phyloP scores from a whole-genome alignment of 1,140 invertebrate species.

The Magallana ariakensis region DNA sequence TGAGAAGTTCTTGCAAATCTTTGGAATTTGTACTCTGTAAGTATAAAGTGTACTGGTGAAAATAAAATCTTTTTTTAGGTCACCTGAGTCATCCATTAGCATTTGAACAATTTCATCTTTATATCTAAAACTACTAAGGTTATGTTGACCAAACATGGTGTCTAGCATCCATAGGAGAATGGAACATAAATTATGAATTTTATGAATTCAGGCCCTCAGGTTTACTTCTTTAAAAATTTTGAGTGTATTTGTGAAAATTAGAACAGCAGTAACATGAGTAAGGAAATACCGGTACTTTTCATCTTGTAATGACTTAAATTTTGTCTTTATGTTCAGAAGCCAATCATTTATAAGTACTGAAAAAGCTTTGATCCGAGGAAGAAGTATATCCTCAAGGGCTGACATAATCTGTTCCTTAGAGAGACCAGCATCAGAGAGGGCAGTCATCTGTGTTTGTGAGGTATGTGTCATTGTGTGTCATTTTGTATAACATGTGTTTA shows the following conservation, averaged over 20 bases:
- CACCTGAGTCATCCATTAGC: background rate
- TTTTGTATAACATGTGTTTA: no score
- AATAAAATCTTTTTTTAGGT: background rate
- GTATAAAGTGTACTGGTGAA: background rate
- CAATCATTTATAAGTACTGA: slow-evolving; percentile 3
- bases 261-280: background rate
- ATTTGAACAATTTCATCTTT: no score
- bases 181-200: no score
- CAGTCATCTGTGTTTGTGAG: background rate
- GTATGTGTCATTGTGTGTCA: no score
- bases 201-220: no score
- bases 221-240: background rate
- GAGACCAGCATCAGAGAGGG: background rate
- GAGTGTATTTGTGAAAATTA: background rate
- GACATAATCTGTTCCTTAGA: background rate
- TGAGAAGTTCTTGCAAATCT: background rate
- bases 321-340: background rate
- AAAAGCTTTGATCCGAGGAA: background rate
- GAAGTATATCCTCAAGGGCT: background rate
- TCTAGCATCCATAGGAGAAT: no score
- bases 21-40: background rate
- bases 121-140: no score
- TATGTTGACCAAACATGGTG: no score
- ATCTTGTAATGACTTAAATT: background rate
- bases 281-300: background rate